Percentiles rank a stretch among this genome's conserved stretches.
These are phyloP conservation scores for Pimpla rufipes DNA, from an alignment of 2,888 invertebrate species.

Conservation along the genomic window DNA sequence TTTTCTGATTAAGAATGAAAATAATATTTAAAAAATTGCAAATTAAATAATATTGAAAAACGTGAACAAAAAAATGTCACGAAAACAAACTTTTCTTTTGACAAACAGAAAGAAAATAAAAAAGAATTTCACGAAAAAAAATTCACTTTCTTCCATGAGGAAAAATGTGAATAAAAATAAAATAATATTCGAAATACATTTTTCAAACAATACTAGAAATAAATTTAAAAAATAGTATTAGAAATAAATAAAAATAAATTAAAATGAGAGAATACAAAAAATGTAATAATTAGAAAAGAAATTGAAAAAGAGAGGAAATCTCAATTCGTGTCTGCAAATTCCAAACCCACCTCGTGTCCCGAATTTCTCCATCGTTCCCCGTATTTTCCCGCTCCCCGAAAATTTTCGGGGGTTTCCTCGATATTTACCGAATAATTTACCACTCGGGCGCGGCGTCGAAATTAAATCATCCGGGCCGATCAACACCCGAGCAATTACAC, in stretches of 20 bases:
- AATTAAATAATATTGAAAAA: too few relatives aligned
- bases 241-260: background rate
- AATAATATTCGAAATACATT: too few relatives aligned
- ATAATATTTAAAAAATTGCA: too few relatives aligned
- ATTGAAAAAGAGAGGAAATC: too few relatives aligned
- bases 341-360: slow-evolving; percentile 6
- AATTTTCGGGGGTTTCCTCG: slow-evolving; percentile 41
- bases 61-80: too few relatives aligned
- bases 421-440: slow-evolving; percentile 63
- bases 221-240: too few relatives aligned
- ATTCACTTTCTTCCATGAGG: too few relatives aligned
- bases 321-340: too few relatives aligned
- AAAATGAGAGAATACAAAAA: background rate
- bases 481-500: slow-evolving; percentile 57
- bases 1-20: background rate
- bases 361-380: background rate
- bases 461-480: slow-evolving; percentile 63
- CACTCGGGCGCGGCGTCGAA: slow-evolving; percentile 39
- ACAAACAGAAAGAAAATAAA: too few relatives aligned
- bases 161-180: background rate
- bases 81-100: too few relatives aligned
- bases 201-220: background rate
- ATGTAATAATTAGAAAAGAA: background rate
- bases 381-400: slow-evolving; percentile 35
- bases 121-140: too few relatives aligned